Base-by-base conservation (phyloP, 53 echinoderm and acorn worm genomes). In the Astropecten irregularis region DNA sequence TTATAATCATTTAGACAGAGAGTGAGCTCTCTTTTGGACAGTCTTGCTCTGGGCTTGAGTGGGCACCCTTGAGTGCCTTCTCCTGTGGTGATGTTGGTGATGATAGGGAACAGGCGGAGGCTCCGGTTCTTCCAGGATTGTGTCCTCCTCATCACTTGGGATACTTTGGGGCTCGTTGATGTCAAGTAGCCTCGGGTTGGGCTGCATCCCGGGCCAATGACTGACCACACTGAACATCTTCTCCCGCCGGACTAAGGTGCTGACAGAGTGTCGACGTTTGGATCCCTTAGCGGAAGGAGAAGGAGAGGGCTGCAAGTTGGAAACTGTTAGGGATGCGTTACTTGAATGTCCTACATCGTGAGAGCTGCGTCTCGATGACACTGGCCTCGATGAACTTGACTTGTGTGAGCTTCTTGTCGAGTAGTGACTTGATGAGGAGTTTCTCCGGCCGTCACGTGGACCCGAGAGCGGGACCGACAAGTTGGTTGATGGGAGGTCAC, bases 211-310 rank as follows among this genome's bases (percentile, higher is more conserved):
- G 4, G 74, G 74, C 79, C 79, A 79, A 19, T 61, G 46, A 29
- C 62, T 79, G n/a, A 79, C 62, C 47, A 79, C 48, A 10, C 20
- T 60, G 48, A 62, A 62, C 33, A 79, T 15, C 48, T 79, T 79
- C 60, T 79, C 61, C 38, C 61, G 60, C 2, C 79, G 46, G 79
- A 62, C 46, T 19, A 62, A 30, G 29, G 79, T 61, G 19, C 22
- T 62, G 32, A 62, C 61, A 27, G 79, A 79, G 48, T 79, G 62
- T 28, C 62, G 79, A 18, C 62, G 61, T 46, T 79, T 79, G 44
- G 79, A 62, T 48, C 79, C 62, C 38, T 8, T 19, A n/a, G 31
- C 16, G 9, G 61, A 61, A 4, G 40, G 28, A 22, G 40, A 19
- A 4, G 71, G 19, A 21, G 22, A 66, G 28, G 49, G 33, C 32